phyloP scores from a whole-genome alignment of 2,888 invertebrate genomes.

The Patella depressa region DNA sequence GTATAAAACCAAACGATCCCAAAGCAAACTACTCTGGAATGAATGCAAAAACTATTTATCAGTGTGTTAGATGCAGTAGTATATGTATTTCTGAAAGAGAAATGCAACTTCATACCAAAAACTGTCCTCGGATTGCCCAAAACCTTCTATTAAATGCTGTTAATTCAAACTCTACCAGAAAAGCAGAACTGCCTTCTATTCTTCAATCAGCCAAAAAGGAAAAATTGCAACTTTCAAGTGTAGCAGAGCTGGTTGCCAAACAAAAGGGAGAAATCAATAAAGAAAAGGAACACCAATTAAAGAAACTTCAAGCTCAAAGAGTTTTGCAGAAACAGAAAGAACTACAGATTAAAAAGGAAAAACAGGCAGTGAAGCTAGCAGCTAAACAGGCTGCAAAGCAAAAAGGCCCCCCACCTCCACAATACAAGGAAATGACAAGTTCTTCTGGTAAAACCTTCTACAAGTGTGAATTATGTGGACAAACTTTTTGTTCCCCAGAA shows the following conservation, averaged over 20 bases:
- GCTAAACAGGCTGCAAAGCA: too few relatives aligned
- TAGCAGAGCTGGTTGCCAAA: background rate
- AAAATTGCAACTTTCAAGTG: background rate
- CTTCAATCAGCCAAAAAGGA: background rate
- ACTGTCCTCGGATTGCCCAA: background rate
- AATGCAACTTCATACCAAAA: constrained; percentile 4
- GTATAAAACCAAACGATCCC: background rate
- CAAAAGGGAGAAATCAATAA: background rate
- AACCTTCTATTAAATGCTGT: background rate
- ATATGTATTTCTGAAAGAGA: background rate
- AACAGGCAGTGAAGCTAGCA: background rate
- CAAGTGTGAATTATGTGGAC: constrained; percentile 33
- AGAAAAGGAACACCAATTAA: background rate
- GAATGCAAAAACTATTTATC: constrained; percentile 1
- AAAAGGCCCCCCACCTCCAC: constrained; percentile 19
- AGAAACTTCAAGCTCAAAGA: background rate
- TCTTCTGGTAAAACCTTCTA: constrained; percentile 38
- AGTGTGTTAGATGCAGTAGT: constrained; percentile 2
- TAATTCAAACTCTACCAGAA: background rate
- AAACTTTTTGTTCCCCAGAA: constrained; percentile 37
- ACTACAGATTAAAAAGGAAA: background rate
- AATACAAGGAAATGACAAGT: constrained; percentile 34
- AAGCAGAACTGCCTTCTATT: background rate
- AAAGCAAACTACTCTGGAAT: background rate
- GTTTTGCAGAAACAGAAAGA: constrained; percentile 5